Evolutionary conservation across 2,797 vertebrate species (phyloP).

Genomic region (Silurus lanzhouensis): DNA sequence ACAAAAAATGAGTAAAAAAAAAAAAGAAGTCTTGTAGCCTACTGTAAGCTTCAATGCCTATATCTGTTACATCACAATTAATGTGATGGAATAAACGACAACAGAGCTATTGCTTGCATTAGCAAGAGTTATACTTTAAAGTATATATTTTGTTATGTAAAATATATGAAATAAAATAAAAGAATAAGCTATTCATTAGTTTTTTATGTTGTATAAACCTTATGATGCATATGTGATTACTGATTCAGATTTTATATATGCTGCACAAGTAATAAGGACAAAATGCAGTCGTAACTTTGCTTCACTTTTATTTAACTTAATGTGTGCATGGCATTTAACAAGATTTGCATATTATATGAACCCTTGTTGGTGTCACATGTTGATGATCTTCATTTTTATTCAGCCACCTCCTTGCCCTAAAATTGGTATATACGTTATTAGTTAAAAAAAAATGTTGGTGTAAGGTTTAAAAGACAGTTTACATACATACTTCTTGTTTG

Average conservation of each 20-base stretch:
- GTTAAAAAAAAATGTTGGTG: background rate
- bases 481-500: background rate
- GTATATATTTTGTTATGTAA: background rate
- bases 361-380: background rate
- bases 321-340: conserved; percentile 15
- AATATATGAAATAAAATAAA: background rate
- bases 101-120: background rate
- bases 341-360: conserved; percentile 41
- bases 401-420: conserved; percentile 38
- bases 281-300: background rate
- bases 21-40: no score
- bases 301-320: conserved; percentile 34
- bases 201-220: background rate
- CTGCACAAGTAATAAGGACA: background rate
- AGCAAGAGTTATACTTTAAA: background rate
- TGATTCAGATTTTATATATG: background rate
- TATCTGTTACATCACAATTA: background rate
- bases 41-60: no score
- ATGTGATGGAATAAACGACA: background rate
- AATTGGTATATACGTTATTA: conserved; percentile 9
- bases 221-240: background rate
- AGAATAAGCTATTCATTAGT: background rate
- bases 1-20: background rate
- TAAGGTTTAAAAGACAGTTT: background rate
- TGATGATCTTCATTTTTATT: conserved; percentile 14